A percentile compares a stretch with the other conserved stretches of the same genome.
These are phyloP conservation scores for Sinhomidia bicolor DNA, from an alignment of 2,888 invertebrate genomes.

Conservation along the genomic window DNA sequence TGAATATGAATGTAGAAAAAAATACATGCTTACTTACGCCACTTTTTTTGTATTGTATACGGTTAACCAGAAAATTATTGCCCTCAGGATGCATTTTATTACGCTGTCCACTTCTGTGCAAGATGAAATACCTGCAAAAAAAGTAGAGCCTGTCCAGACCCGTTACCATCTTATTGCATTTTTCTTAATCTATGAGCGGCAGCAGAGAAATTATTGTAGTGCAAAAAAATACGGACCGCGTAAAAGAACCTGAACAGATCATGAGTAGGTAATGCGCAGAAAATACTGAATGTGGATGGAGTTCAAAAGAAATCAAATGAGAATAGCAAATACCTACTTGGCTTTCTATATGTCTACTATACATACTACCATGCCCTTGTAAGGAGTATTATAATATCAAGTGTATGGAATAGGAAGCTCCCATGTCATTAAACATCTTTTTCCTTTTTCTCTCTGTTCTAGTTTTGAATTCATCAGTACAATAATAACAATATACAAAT, in stretches of 20 bases:
- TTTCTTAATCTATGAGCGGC: slow-evolving; percentile 40
- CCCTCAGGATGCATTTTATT: slow-evolving; percentile 71
- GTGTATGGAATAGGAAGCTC: too few species aligned
- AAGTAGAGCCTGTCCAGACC: slow-evolving; percentile 69
- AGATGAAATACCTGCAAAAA: slow-evolving; percentile 61
- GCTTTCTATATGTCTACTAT: too few species aligned
- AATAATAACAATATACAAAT: too few species aligned
- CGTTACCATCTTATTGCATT: slow-evolving; percentile 62
- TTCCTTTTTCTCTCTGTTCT: too few species aligned
- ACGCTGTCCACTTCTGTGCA: slow-evolving; percentile 61
- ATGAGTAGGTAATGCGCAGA: slow-evolving; percentile 31
- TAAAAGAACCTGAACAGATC: slow-evolving; percentile 13
- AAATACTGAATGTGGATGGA: background rate
- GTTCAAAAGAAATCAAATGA: background rate
- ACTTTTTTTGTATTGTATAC: slow-evolving; percentile 10
- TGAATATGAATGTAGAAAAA: background rate
- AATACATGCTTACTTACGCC: background rate
- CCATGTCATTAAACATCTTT: too few species aligned
- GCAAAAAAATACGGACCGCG: slow-evolving; percentile 28
- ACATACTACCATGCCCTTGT: too few species aligned
- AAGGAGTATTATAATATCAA: too few species aligned
- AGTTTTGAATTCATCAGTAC: too few species aligned
- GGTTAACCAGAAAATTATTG: slow-evolving; percentile 63
- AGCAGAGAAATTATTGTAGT: slow-evolving; percentile 22
- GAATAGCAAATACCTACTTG: too few species aligned